Conservation (phyloP, 2,113 vertebrate genomes). For the Melanocharis versteri region DNA sequence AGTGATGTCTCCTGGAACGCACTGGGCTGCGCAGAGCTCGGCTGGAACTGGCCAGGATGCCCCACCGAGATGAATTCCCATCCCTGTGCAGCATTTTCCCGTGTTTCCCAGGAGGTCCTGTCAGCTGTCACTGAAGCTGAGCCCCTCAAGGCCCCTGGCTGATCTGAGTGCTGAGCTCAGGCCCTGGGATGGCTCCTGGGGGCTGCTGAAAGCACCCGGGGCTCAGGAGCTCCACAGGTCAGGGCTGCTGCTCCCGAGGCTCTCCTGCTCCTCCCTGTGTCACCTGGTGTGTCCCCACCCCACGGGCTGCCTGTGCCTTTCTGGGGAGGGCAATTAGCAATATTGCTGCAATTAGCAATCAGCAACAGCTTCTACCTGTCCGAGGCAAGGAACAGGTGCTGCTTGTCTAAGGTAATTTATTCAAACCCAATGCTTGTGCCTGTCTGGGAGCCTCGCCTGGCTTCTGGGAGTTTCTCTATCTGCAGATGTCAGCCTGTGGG, state of each 20-base stretch:
- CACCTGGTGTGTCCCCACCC: background rate
- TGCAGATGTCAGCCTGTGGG: too few relatives aligned
- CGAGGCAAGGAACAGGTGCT: background rate
- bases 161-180: background rate
- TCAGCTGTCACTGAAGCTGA: background rate
- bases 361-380: background rate
- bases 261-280: background rate
- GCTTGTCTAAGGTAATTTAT: background rate
- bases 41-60: background rate
- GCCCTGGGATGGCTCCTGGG: background rate
- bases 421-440: background rate
- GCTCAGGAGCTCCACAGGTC: background rate
- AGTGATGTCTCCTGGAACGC: accelerated
- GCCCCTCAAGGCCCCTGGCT: too few relatives aligned
- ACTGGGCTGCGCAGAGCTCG: background rate
- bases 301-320: accelerated
- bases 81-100: accelerated
- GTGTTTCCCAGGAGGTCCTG: too few relatives aligned
- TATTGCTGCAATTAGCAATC: background rate
- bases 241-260: background rate
- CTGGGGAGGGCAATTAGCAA: background rate
- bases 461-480: background rate
- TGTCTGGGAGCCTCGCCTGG: background rate
- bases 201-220: background rate
- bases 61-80: background rate